Evolutionary conservation across 2,797 vertebrate genomes (phyloP).

Genomic region (Acanthornis magna): DNA sequence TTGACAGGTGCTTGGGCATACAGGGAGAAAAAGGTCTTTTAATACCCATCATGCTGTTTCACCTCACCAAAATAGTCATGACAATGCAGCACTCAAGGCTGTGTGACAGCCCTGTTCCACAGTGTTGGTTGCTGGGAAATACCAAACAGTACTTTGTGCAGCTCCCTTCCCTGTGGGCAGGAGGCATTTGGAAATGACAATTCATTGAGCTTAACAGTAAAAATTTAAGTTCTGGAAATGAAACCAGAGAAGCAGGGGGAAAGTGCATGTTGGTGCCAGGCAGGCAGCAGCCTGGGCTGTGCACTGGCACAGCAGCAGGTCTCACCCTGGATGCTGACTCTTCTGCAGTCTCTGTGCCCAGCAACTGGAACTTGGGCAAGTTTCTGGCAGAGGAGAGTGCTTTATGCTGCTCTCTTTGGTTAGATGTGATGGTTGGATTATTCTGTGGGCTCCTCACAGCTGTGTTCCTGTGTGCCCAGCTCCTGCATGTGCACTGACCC

Average conservation of each 20-base stretch:
- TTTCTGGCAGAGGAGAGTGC: not conserved
- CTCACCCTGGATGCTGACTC: not conserved
- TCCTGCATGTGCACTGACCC: not conserved
- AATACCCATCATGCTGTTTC: not conserved
- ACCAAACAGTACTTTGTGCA: not conserved
- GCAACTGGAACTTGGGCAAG: not conserved
- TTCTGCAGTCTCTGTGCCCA: not conserved
- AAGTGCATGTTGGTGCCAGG: not conserved
- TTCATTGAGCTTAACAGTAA: not conserved
- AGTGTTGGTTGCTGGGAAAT: not conserved
- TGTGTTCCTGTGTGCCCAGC: not conserved
- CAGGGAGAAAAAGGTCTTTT: not conserved
- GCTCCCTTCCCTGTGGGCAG: not conserved
- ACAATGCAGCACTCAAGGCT: not conserved
- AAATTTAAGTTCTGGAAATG: not conserved
- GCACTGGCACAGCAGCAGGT: not conserved
- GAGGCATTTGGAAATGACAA: conserved; percentile 6
- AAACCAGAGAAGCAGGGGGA: not conserved
- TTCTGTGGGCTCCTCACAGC: not conserved
- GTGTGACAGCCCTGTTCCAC: not conserved
- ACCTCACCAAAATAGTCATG: not conserved
- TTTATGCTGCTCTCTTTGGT: not conserved
- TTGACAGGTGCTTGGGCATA: not conserved
- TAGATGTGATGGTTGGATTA: not conserved
- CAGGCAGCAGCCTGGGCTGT: not conserved